Evolutionary conservation across 2,113 vertebrate species (phyloP), one percentile per base, ranked within the genome.

Genomic region (Dasyornis broadbenti): DNA sequence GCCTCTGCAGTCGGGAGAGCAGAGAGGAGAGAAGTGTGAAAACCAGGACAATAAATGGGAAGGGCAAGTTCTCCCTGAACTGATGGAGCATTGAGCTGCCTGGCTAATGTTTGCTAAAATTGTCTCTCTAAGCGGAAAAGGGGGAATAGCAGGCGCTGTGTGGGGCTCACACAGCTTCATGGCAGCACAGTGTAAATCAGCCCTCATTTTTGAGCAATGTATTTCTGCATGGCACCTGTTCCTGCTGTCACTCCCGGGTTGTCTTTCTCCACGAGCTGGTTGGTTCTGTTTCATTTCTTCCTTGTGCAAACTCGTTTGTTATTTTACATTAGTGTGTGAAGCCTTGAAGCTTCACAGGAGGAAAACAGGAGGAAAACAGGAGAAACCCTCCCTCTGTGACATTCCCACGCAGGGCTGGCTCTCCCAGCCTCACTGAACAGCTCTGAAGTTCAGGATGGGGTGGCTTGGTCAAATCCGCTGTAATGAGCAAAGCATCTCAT

Each of bases 271-370:
- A 80, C 57, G 15, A 49, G 49, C 79, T 14, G 1, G 5, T 69
- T 60, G 15, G n/a, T 15, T 90, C 60, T 40, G 59, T 3, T 81
- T 68, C 77, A 73, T 91, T 60, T 65, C 79, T 88, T 79, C 87
- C 80, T 60, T 33, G 2, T 56, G 92, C 50, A 78, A 73, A 75
- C 56, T 86, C 56, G 86, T 82, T 79, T 79, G 24, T 70, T 89
- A 79, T 66, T 86, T 78, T 35, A 30, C 28, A 56, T 75, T 35
- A 63, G 52, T 27, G 47, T 61, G 45, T 89, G 92, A 75, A 61
- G 87, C 75, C 20, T 33, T 7, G 20, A 40, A 94, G 52, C n/a
- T n/a, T n/a, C n/a, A n/a, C n/a, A n/a, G n/a, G n/a, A n/a, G n/a
- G n/a, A n/a, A 47, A 86, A 14, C 3, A 64, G 75, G 61, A 71